phyloP scores from a whole-genome alignment of 2,888 invertebrate species.

The Agonopterix arenella region DNA sequence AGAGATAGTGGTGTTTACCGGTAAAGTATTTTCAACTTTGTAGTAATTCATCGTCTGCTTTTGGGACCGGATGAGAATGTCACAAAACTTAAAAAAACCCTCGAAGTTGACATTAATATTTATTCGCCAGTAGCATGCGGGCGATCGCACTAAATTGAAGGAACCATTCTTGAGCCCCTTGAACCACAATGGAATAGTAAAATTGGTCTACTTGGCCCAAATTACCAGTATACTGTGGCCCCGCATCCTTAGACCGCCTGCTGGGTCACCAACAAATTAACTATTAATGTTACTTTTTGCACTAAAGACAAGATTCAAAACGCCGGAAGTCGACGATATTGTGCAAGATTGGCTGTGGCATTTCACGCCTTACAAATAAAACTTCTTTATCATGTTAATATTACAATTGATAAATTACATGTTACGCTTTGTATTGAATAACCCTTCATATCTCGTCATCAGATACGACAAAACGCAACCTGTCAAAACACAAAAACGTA shows the following conservation, averaged over 20 bases:
- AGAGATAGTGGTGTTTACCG: too few relatives aligned
- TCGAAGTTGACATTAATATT: conserved; percentile 40
- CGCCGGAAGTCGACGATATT: conserved; percentile 17
- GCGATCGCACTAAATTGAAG: conserved; percentile 47
- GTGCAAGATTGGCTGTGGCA: conserved; percentile 2
- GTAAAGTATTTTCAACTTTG: too few relatives aligned
- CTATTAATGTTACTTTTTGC: conserved; percentile 28
- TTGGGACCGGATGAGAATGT: conserved; percentile 1
- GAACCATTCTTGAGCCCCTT: conserved; percentile 60
- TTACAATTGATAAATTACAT: conserved; percentile 30
- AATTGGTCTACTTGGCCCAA: conserved; percentile 69
- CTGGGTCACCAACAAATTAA: conserved; percentile 37
- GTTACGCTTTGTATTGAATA: conserved; percentile 24
- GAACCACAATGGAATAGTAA: conserved; percentile 48
- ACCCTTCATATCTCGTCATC: conserved; percentile 53
- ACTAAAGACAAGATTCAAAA: conserved; percentile 15
- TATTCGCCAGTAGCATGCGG: conserved; percentile 60
- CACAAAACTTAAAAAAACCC: conserved; percentile 10
- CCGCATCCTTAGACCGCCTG: conserved; percentile 64
- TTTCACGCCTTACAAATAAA: conserved; percentile 9
- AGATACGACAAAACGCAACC: conserved; percentile 28
- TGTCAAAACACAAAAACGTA: conserved; percentile 53
- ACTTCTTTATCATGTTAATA: conserved; percentile 17
- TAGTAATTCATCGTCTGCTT: not conserved
- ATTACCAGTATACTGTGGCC: conserved; percentile 60